Base-by-base conservation (phyloP, 2,888 invertebrate genomes). In the Cephus rjabovi region DNA sequence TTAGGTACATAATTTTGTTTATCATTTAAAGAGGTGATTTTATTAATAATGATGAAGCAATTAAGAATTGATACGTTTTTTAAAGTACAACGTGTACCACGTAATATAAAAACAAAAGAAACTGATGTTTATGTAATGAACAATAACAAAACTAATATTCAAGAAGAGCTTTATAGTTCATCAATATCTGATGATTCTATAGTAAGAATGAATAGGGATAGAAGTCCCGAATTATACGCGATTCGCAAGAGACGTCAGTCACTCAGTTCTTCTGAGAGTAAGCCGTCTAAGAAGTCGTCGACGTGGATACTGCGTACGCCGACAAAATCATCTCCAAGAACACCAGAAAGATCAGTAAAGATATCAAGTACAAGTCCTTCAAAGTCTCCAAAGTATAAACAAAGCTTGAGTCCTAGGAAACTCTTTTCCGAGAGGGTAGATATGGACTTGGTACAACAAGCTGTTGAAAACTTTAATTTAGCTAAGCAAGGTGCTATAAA, bases 391-490 rank as follows among this genome's bases (percentile, higher is more conserved):
- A 70, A 74, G 30, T 23, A 77, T 77, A 74, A 76, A 76, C 74
- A 70, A 30, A 70, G 2, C 12, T 11, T 33, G 71, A 76, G 69
- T 37, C 81, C 81, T 1, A 80, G 68, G 73, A 86, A 85, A 74
- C 37, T 84, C 0, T 82, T 79, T 68, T 76, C 34, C 9, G 73
- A 84, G 4, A 76, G 78, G 35, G 70, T 78, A 0, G 79, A 83
- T 23, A 35, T 81, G 15, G 78, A 84, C 4, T 77, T 80, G 6
- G 75, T 82, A 31, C 74, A 33, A 1, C 35, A 37, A 3, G 83
- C 85, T 1, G 79, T 91, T 23, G 85, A 87, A 35, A 84, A 89
- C 80, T 81, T 90, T 74, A 90, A 89, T 81, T 75, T 86, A 30
- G 82, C 83, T 0, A 88, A 83, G 34, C 82, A 88, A 77, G 84